phyloP scores from a whole-genome alignment of 30 jellyfish, hydroid and myxozoan species.

The Turritopsis rubra region DNA sequence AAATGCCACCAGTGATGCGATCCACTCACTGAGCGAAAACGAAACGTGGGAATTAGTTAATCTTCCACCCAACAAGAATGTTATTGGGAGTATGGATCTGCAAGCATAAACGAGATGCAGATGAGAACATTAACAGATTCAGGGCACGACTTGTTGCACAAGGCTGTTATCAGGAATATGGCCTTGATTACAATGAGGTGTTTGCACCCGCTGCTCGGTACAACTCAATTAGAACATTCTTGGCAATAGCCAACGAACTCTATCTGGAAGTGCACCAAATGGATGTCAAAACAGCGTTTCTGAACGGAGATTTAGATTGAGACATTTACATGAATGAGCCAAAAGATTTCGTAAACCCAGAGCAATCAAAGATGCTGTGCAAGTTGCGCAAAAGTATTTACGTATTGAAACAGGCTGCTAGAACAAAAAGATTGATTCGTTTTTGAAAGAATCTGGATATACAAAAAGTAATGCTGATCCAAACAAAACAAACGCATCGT shows the following conservation, averaged over 20 bases:
- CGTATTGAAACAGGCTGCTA: conserved; percentile 66
- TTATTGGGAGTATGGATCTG: conserved; percentile 1
- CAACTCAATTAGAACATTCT: conserved; percentile 27
- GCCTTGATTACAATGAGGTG: conserved; percentile 22
- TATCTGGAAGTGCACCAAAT: conserved; percentile 32
- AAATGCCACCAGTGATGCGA: too few relatives aligned
- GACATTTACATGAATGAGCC: conserved; percentile 61
- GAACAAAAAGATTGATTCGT: conserved; percentile 43
- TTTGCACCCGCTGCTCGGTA: conserved; percentile 26
- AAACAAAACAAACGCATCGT: conserved; percentile 21
- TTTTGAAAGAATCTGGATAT: too few relatives aligned
- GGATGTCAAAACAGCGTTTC: conserved; percentile 46
- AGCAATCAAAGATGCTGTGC: conserved; percentile 38
- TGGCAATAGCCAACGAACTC: conserved; percentile 10
- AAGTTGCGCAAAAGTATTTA: conserved; percentile 38
- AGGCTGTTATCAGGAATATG: conserved; percentile 23
- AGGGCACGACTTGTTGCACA: conserved; percentile 32
- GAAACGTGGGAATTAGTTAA: too few relatives aligned
- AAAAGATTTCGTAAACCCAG: conserved; percentile 33
- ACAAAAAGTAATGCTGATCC: conserved; percentile 45
- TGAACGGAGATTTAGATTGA: conserved; percentile 37
- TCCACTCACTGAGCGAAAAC: too few relatives aligned
- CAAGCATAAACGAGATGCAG: neutral
- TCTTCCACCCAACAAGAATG: too few relatives aligned
- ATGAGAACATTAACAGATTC: conserved; percentile 14